These are phyloP conservation scores for Ricordea florida DNA, from an alignment of 92 coral and sea anemone genomes.

Conservation along the genomic window DNA sequence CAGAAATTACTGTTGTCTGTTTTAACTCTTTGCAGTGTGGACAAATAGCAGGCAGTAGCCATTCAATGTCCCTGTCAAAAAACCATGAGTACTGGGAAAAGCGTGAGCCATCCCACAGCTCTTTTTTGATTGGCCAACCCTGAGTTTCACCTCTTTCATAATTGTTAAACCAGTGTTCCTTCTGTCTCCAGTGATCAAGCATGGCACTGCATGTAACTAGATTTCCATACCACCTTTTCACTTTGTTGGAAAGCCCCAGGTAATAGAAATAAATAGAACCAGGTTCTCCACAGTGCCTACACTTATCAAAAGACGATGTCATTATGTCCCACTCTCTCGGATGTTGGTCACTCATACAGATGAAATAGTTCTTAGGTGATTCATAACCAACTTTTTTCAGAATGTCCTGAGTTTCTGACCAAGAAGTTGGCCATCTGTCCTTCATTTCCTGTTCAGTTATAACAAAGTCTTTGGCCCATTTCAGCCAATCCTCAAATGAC, in stretches of 20 bases:
- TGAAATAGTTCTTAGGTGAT: conserved; percentile 53
- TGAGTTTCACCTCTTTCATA: conserved; percentile 44
- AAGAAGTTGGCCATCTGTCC: conserved; percentile 61
- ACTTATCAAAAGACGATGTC: conserved; percentile 54
- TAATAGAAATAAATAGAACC: conserved; percentile 52
- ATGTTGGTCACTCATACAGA: conserved; percentile 62
- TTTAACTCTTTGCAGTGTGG: too few relatives aligned
- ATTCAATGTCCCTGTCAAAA: conserved; percentile 48
- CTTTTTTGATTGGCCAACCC: conserved; percentile 64
- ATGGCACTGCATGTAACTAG: conserved; percentile 38
- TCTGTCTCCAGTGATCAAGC: conserved; percentile 72
- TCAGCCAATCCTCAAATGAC: conserved; percentile 67
- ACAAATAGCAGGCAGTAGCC: conserved; percentile 39
- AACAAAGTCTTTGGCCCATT: conserved; percentile 66
- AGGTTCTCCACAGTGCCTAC: conserved; percentile 63
- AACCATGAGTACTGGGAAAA: conserved; percentile 68
- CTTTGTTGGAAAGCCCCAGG: conserved; percentile 34
- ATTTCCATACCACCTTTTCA: conserved; percentile 58
- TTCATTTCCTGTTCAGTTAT: conserved; percentile 58
- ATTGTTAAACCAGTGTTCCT: conserved; percentile 55
- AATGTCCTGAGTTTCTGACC: conserved; percentile 54
- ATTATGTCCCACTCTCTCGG: conserved; percentile 64
- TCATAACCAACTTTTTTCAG: conserved; percentile 60
- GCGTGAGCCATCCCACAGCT: conserved; percentile 63
- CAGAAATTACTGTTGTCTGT: too few relatives aligned